Base-by-base conservation (phyloP, 2,888 invertebrate species). In the Dryadula phaetusa region DNA sequence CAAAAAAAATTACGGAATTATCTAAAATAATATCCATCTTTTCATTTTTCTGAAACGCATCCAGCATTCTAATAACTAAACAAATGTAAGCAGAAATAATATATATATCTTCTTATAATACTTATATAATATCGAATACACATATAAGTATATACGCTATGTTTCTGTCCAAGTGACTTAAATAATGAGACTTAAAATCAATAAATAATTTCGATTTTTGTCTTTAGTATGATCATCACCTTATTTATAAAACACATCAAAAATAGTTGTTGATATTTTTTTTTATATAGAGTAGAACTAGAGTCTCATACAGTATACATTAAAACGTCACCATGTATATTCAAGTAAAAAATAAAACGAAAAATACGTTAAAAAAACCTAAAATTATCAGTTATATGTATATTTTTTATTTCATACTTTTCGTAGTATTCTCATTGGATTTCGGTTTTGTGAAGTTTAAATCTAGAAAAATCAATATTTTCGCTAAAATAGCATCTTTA, bases 361-460 rank as follows among this genome's bases (percentile, higher is more conserved):
- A 44, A 60, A 44, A 60, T 28, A 44, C 18, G 3, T 0, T 16
- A 12, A 32, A 14, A 7, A 46, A 25, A 28, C 3, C 16, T 28
- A 44, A 52, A 32, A 28, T 3, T 7, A 0, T 1, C 12, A 28
- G 28, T 16, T 14, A 7, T 0, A 44, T 18, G 44, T 32, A 14
- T 10, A 10, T 28, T 16, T 44, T 16, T 44, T 60, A 44, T 3
- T 25, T 44, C 0, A 16, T 60, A 7, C 18, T 60, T 4, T 32
- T 44, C 14, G 14, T 18, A 42, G 1, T 60, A 18, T 60, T 60
- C 25, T 60, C 42, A 2, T 42, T 60, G 32, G 60, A 44, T 44
- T 44, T 60, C 0, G 32, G 60, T 32, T 60, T 16, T 44, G 42
- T 60, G 12, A 28, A 12, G 10, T 42, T 60, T 12, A 58, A 58